Base-by-base conservation (phyloP, 2,888 invertebrate genomes). In the Heliconius hortense region DNA sequence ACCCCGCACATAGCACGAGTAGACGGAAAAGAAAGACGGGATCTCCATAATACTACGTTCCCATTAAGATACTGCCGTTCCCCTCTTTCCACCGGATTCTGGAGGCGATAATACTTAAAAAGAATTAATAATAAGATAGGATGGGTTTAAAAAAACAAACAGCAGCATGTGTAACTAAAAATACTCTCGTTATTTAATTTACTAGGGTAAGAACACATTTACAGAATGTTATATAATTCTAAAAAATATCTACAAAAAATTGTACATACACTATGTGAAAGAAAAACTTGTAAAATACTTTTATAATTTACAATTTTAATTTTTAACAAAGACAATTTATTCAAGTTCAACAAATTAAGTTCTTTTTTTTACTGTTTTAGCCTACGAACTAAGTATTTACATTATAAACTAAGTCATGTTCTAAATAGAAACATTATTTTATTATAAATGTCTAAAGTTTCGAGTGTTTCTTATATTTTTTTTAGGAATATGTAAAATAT, bases 151-250 rank as follows among this genome's bases (percentile, higher is more conserved):
- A 89, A 66, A 89, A 89, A 92, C 87, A 85, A 89, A 90, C 87
- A 87, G 80, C 84, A 75, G 81, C 82, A 83, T 90, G 88, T 91
- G 90, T 94, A 94, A 94, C 94, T 94, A 94, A 94, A 64, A 94
- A 94, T 94, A 94, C 93, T 92, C 88, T 92, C 92, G 89, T 94
- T 94, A 94, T 94, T 94, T 94, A 94, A 94, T 94, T 94, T 94
- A 94, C 93, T 94, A 94, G 84, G 87, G 89, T 94, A 94, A 94
- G 94, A 94, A 94, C 94, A 94, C 94, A 94, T 94, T 93, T 94
- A 94, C 94, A 94, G 90, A 93, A 93, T 94, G 94, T 94, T 94
- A 94, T 48, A 91, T 91, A 88, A 24, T 88, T 87, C 93, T 93
- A 92, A 91, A 89, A 86, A 89, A 87, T 94, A 93, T 94, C 92